Evolutionary conservation across 2,888 invertebrate genomes (phyloP).

Genomic region (Panzeria rudis): DNA sequence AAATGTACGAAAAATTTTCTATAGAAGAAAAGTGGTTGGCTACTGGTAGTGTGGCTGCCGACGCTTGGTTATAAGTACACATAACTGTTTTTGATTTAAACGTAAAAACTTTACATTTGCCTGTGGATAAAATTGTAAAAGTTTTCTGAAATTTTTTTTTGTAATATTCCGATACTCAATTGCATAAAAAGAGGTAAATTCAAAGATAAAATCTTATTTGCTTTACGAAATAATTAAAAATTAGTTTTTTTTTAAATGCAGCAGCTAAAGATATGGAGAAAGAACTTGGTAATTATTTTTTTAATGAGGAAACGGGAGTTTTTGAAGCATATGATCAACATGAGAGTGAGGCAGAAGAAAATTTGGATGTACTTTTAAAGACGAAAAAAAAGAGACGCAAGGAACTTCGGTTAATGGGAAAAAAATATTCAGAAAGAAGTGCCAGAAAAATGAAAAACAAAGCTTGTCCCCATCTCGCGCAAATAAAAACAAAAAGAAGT

Average conservation of each 20-base stretch:
- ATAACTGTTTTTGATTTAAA: no score
- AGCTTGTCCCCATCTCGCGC: no score
- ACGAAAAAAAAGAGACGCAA: not conserved
- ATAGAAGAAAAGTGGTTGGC: not conserved
- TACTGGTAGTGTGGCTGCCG: constrained; percentile 9
- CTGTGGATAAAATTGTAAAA: no score
- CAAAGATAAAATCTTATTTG: no score
- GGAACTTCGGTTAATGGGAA: no score
- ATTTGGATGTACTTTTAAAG: constrained; percentile 7
- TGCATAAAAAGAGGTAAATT: not conserved
- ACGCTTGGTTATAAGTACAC: not conserved
- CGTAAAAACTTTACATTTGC: no score
- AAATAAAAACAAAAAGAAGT: no score
- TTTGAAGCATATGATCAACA: constrained; percentile 10
- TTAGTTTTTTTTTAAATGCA: constrained; percentile 9
- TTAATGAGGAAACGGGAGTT: constrained; percentile 29
- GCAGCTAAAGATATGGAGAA: constrained; percentile 19
- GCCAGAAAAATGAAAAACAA: no score
- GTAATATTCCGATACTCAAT: no score
- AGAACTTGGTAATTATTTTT: constrained; percentile 22
- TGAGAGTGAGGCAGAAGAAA: constrained; percentile 4
- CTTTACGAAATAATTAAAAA: constrained; percentile 3
- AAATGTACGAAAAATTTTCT: not conserved
- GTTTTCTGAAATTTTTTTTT: no score
- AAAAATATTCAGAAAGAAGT: no score